phyloP scores from a whole-genome alignment of 2,113 vertebrate genomes.

The Rhinogobius similis region DNA sequence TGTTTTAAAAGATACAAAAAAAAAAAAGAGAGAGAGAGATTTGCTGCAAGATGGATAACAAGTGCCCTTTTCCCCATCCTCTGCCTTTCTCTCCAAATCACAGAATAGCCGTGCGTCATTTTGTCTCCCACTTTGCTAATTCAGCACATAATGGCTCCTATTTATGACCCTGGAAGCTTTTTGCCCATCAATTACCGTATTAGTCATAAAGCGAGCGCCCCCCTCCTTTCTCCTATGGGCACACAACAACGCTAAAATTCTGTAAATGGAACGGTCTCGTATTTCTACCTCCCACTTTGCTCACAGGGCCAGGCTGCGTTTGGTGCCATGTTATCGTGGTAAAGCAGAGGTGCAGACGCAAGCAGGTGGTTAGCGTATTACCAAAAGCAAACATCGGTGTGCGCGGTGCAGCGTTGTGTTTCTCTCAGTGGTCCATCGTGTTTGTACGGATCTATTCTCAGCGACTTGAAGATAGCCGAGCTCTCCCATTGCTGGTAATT shows the following conservation, averaged over 20 bases:
- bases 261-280: slow-evolving; percentile 62
- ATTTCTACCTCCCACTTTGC: slow-evolving; percentile 62
- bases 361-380: slow-evolving; percentile 67
- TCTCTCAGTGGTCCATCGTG: slow-evolving; percentile 16
- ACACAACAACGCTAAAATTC: slow-evolving; percentile 57
- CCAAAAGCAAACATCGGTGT: slow-evolving; percentile 56
- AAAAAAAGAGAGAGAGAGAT: slow-evolving; percentile 47
- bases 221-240: slow-evolving; percentile 4
- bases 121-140: slow-evolving; percentile 73
- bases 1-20: slow-evolving; percentile 57
- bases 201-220: slow-evolving; percentile 64
- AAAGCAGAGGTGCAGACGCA: slow-evolving; percentile 55
- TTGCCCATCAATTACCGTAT: slow-evolving; percentile 70
- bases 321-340: slow-evolving; percentile 60
- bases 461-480: slow-evolving; percentile 56
- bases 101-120: slow-evolving; percentile 61
- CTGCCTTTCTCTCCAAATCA: slow-evolving; percentile 59
- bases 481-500: slow-evolving; percentile 57
- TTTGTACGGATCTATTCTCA: slow-evolving; percentile 55
- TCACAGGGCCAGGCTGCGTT: slow-evolving; percentile 18
- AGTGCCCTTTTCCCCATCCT: slow-evolving; percentile 56
- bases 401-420: slow-evolving; percentile 40
- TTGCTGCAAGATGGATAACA: slow-evolving; percentile 71
- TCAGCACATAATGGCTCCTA: slow-evolving; percentile 71
- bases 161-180: slow-evolving; percentile 71